Percentiles rank a stretch among this genome's conserved stretches.
These are phyloP conservation scores for Leptinotarsa lineolata DNA, from an alignment of 1,140 invertebrate genomes.

Conservation along the genomic window DNA sequence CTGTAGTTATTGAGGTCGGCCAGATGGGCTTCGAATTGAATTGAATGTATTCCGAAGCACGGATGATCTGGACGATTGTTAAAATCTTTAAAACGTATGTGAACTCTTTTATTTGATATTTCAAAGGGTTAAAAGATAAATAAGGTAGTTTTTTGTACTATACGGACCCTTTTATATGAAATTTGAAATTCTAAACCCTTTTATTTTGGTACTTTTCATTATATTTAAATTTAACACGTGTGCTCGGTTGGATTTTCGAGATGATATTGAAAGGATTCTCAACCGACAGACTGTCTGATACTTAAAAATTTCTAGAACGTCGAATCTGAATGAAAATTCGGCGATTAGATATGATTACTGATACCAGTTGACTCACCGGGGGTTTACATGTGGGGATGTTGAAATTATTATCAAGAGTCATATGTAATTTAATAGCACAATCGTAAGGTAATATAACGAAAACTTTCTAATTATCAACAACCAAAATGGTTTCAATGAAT, in stretches of 20 bases:
- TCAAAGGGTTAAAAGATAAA: conserved; percentile 31
- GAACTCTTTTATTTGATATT: conserved; percentile 31
- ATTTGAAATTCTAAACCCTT: conserved; percentile 27
- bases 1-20: conserved; percentile 4
- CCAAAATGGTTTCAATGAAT: no score
- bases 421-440: no score
- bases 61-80: conserved; percentile 17
- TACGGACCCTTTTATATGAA: conserved; percentile 29
- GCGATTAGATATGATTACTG: neutral
- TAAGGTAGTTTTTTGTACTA: conserved; percentile 33
- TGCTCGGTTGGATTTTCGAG: conserved; percentile 27
- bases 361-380: no score
- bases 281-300: conserved; percentile 1
- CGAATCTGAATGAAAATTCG: neutral
- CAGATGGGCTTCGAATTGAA: conserved; percentile 5
- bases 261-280: conserved; percentile 9
- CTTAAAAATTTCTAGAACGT: conserved; percentile 6
- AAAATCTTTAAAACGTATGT: conserved; percentile 32
- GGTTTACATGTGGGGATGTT: no score
- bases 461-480: no score
- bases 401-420: no score
- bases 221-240: conserved; percentile 32
- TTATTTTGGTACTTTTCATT: conserved; percentile 28
- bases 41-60: neutral
- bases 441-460: no score